Evolutionary conservation across 1,140 invertebrate genomes (phyloP).

Genomic region (Eufriesea mexicana): DNA sequence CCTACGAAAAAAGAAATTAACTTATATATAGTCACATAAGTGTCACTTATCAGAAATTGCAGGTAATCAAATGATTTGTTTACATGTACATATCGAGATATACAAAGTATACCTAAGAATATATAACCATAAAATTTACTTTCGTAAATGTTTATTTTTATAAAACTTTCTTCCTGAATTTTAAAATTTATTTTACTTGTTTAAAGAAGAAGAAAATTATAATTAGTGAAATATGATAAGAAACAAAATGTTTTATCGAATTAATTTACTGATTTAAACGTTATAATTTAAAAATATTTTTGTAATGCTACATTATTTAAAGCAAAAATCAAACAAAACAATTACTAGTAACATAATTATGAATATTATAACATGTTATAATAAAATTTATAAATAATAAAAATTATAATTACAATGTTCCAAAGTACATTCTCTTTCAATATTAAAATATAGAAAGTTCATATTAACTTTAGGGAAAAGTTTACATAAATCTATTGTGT

Average conservation of each 20-base stretch:
- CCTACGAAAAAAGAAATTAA: not conserved
- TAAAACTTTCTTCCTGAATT: not conserved
- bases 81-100: not conserved
- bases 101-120: not conserved
- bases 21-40: not conserved
- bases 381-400: not conserved
- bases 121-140: not conserved
- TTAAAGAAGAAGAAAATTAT: not conserved
- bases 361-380: not conserved
- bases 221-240: not conserved
- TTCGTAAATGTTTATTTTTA: not conserved
- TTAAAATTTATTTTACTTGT: not conserved
- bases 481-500: not conserved
- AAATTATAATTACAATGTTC: not conserved
- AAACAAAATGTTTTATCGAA: not conserved
- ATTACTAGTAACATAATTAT: not conserved
- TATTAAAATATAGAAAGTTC: not conserved
- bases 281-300: not conserved
- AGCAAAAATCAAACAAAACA: not conserved
- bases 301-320: not conserved
- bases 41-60: not conserved
- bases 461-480: not conserved
- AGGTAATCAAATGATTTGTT: constrained; percentile 8
- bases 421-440: not conserved
- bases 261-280: not conserved